Conservation (phyloP, 2,888 invertebrate genomes). For the Amaurobius ferox region DNA sequence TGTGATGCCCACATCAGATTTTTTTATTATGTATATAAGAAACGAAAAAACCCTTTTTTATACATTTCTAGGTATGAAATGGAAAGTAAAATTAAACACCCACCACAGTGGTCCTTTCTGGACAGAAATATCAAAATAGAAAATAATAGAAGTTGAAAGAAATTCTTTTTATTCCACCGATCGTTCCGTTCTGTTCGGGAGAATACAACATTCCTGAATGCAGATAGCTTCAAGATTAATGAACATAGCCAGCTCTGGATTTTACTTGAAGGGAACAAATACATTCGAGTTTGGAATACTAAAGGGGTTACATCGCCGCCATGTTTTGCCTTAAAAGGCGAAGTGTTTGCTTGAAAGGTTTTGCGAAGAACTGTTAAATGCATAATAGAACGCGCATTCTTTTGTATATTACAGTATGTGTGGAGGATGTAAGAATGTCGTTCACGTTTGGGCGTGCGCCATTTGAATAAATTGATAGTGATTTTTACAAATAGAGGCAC, state of each 20-base stretch:
- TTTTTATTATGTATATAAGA: no score
- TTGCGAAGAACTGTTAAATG: no score
- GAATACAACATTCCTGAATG: constrained; percentile 52
- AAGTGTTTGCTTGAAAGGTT: no score
- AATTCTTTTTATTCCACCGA: constrained; percentile 49
- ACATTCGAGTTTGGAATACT: not conserved
- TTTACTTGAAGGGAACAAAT: constrained; percentile 31
- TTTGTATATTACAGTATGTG: no score
- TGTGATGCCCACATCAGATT: no score
- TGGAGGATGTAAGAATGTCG: no score
- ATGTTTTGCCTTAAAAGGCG: not conserved
- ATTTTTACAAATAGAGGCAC: no score
- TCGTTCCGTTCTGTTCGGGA: constrained; percentile 30
- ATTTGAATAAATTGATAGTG: no score
- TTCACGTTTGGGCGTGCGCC: no score
- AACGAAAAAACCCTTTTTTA: no score
- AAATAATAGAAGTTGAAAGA: not conserved
- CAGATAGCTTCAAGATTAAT: constrained; percentile 62
- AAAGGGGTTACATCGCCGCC: not conserved
- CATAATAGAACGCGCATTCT: no score
- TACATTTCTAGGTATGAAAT: no score
- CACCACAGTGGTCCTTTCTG: not conserved
- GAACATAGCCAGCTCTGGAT: constrained; percentile 17
- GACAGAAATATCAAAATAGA: not conserved
- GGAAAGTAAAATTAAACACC: not conserved